Conservation (phyloP, 2,113 vertebrate species). For the Carollia perspicillata region DNA sequence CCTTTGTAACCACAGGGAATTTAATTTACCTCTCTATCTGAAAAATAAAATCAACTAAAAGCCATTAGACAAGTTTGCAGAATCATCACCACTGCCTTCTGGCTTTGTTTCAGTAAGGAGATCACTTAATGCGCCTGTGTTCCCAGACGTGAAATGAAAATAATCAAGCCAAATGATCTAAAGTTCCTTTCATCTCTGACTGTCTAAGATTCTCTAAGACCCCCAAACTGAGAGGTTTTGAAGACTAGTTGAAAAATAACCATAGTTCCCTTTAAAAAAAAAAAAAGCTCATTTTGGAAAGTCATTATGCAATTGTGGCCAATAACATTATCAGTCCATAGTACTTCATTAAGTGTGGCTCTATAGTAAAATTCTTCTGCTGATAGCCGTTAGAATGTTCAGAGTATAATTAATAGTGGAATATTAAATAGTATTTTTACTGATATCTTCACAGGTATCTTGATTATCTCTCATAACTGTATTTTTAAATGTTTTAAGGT, state of each 20-base stretch:
- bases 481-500: neutral
- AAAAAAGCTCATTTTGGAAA: neutral
- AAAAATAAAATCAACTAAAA: neutral
- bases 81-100: neutral
- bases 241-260: neutral
- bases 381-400: neutral
- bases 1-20: neutral
- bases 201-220: neutral
- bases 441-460: neutral
- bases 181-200: neutral
- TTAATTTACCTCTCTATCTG: neutral
- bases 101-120: neutral
- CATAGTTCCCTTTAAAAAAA: neutral
- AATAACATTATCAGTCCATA: neutral
- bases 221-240: neutral
- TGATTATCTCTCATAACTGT: neutral
- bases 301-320: neutral
- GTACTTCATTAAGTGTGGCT: neutral
- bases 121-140: neutral
- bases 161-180: neutral
- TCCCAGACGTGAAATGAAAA: slow-evolving; percentile 1
- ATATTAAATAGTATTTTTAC: neutral
- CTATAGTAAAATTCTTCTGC: neutral
- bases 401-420: neutral
- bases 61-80: neutral